Evolutionary conservation across 2,888 invertebrate genomes (phyloP).

Genomic region (Hyalella azteca): DNA sequence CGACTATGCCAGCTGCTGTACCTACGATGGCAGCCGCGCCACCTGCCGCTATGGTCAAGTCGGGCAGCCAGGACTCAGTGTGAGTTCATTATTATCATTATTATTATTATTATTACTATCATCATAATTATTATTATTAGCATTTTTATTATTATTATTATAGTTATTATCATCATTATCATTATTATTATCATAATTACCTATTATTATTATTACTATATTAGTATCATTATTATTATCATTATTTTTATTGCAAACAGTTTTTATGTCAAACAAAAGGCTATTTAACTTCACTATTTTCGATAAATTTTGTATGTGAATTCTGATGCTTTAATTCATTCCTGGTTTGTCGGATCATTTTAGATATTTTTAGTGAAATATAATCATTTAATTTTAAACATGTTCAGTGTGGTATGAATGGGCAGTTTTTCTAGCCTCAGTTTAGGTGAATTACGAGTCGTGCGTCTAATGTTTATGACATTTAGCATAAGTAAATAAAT

Average conservation of each 20-base stretch:
- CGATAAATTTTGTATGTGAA: too few relatives aligned
- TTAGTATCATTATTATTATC: neutral
- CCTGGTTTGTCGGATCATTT: too few relatives aligned
- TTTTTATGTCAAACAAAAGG: too few relatives aligned
- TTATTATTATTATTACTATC: neutral
- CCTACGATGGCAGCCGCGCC: slow-evolving; percentile 39
- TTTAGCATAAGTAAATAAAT: too few relatives aligned
- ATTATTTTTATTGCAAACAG: neutral
- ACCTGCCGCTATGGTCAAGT: slow-evolving; percentile 14
- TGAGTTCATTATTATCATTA: neutral
- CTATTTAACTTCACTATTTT: too few relatives aligned
- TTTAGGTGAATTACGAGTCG: too few relatives aligned
- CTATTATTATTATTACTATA: neutral
- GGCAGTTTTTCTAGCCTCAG: too few relatives aligned
- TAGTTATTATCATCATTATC: neutral
- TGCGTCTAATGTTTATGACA: too few relatives aligned
- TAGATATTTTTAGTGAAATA: too few relatives aligned
- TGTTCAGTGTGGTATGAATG: too few relatives aligned
- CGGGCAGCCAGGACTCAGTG: slow-evolving; percentile 52
- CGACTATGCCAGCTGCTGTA: slow-evolving; percentile 7
- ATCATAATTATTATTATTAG: neutral
- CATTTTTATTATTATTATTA: neutral
- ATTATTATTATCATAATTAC: neutral
- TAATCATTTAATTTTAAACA: too few relatives aligned
- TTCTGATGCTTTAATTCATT: too few relatives aligned